Percentiles rank a stretch among this genome's conserved stretches.
Conservation (phyloP, 2,797 vertebrate genomes). For the Macrochelys suwanniensis region DNA sequence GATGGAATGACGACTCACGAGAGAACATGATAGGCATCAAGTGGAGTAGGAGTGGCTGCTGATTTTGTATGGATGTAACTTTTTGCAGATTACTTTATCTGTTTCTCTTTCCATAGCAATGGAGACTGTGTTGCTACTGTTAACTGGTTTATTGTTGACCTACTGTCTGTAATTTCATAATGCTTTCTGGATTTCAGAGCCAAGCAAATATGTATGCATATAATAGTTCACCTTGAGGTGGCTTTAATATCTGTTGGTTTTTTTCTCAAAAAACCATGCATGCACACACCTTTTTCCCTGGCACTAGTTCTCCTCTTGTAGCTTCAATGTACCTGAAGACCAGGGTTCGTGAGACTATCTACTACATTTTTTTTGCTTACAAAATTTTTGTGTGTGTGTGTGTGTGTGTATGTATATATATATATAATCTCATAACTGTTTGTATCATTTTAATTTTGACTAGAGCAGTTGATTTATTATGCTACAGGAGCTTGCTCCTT, state of each 20-base stretch:
- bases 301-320: background rate
- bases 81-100: background rate
- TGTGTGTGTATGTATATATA: no score
- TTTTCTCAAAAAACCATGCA: fast-evolving
- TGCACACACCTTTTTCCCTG: background rate
- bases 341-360: background rate
- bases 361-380: background rate
- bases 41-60: background rate
- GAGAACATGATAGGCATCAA: background rate
- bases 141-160: background rate
- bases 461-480: background rate
- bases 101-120: background rate
- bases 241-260: background rate
- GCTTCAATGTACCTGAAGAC: background rate
- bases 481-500: background rate
- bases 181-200: background rate
- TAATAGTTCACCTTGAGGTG: background rate
- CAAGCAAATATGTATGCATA: background rate
- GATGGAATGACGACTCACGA: background rate
- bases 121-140: background rate
- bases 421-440: background rate
- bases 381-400: background rate
- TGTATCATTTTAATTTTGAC: background rate
- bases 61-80: background rate
- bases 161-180: background rate